Evolutionary conservation across 2,113 vertebrate genomes (phyloP), one percentile per base, ranked within the genome.

Genomic region (Gasterosteus nipponicus): DNA sequence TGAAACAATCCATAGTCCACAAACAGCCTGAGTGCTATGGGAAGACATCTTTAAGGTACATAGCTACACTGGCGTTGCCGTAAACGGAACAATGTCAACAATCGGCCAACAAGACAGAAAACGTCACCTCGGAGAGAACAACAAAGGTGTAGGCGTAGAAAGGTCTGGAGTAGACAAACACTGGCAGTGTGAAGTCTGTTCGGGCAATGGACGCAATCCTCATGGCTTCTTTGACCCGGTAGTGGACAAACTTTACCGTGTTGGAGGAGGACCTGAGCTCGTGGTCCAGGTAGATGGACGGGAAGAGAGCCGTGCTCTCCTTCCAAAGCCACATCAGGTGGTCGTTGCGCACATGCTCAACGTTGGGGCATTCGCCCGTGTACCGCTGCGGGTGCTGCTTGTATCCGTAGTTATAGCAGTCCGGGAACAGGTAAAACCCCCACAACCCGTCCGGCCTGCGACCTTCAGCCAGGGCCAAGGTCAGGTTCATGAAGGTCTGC

Each of bases 351-450:
- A 91, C 90, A 12, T 95, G 90, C 75, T 98, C 96, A 22, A 96
- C 94, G 16, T 91, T 86, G 29, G 96, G 96, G 42, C 97, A 99
- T 71, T 95, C 92, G 0, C 96, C 97, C 0, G 94, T 97, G 85
- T 97, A 98, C 0, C 56, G 81, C 0, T 93, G 84, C 1, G 95
- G 92, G n/a, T 95, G 91, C 57, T 94, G 89, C 78, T 96, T 96
- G 85, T 97, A 97, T 64, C 96, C 93, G 0, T 98, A 97, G 87
- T 97, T 99, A 87, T 99, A 97, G 87, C 96, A 97, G 78, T 97
- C 96, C 38, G 96, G 96, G 77, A 97, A 97, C 51, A 97, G 93
- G 67, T 97, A 98, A 91, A 97, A 98, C 9, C 96, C 96, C 96
- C 97, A 98, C 29, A 96, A 89, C 1, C 94, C 94, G 0, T 92